These are phyloP conservation scores for Iguana delicatissima DNA, from an alignment of 2,797 vertebrate species.

Conservation along the genomic window DNA sequence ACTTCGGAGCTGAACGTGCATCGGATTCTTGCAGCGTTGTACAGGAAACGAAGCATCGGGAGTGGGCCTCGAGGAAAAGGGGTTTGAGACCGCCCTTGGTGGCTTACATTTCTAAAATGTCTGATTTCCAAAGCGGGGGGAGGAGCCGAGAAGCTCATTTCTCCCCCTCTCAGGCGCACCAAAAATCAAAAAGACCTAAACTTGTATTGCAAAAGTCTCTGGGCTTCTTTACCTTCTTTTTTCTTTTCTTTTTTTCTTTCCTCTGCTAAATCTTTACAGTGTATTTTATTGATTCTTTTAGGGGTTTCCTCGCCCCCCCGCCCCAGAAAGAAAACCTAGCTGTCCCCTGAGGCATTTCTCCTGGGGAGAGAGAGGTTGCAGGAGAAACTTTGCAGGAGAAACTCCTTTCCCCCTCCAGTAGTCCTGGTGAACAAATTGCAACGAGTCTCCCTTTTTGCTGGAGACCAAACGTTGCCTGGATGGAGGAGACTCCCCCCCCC, in stretches of 20 bases:
- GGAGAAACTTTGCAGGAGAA: not conserved
- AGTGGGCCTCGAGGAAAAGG: not conserved
- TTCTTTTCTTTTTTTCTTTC: too few species aligned
- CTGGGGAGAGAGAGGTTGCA: not conserved
- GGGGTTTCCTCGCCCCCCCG: not conserved
- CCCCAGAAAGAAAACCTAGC: not conserved
- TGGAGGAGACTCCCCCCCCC: not conserved
- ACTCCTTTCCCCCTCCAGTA: not conserved
- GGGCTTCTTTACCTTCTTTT: too few species aligned
- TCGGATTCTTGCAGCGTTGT: conserved; percentile 27
- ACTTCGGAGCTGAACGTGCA: too few species aligned
- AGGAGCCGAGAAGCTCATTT: not conserved
- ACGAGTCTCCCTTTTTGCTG: not conserved
- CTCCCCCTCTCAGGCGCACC: too few species aligned
- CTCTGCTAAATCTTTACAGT: too few species aligned
- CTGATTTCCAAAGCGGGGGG: conserved; percentile 45
- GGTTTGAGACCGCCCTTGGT: conserved; percentile 45
- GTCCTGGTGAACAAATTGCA: not conserved
- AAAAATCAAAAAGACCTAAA: too few species aligned
- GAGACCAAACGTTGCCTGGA: too few species aligned
- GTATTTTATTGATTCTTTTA: too few species aligned
- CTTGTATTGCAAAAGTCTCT: too few species aligned
- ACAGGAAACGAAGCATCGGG: conserved; percentile 68
- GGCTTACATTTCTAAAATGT: conserved; percentile 52
- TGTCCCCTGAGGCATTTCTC: not conserved